Base-by-base conservation (phyloP, 2,113 vertebrate species). In the Hypomesus transpacificus region DNA sequence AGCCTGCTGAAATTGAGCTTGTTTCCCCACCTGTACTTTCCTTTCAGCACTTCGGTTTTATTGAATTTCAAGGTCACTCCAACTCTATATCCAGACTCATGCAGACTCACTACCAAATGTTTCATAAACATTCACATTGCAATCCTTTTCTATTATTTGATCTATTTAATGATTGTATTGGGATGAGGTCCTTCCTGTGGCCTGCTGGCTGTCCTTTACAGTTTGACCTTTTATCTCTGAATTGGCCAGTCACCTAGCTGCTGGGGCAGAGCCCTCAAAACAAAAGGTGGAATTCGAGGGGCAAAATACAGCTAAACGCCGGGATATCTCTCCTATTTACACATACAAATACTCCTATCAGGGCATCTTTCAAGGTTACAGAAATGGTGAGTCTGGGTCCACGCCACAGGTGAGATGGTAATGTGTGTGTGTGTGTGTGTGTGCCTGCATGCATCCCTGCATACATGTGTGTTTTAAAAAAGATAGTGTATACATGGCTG, bases 21-120 rank as follows among this genome's bases (percentile, higher is more conserved):
- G 71, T 75, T 79, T 69, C 65, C 14, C 28, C 51, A 58, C 66
- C 60, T 72, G 18, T 74, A 77, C 71, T 80, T 83, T 84, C 85
- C 81, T 91, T 80, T 82, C 78, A 74, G 21, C 58, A 62, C 53
- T 56, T 63, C 26, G 34, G 16, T 17, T 7, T 16, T n/a, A 39
- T 68, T 71, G 74, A 78, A 67, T 59, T 69, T 68, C 62, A 76
- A 68, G 56, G 50, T 73, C 60, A 71, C 64, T 77, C 74, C 52
- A 82, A 85, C 78, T 34, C 5, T 34, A 34, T 7, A 34, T 34
- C 31, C 31, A 34, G 31, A 34, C 31, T 46, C 39, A 13, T 11
- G 39, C 39, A 46, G 39, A 46, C 39, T 46, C 39, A 46, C 39
- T 46, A 46, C 39, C 39, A 13, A 46, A 46, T 46, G 39, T 46